Conservation (phyloP, 2,888 invertebrate species). For the Actias luna region DNA sequence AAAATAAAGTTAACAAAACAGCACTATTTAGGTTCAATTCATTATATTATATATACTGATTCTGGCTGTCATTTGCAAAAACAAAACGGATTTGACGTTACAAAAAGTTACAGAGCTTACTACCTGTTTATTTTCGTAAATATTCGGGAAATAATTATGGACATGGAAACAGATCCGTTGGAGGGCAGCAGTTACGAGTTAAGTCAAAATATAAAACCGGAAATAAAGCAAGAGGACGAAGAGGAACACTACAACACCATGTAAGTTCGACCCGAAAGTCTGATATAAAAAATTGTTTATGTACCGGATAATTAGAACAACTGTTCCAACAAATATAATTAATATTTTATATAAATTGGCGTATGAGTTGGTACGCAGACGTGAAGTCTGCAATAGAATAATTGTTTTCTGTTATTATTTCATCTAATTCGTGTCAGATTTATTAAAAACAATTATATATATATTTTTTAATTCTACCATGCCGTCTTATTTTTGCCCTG, state of each 20-base stretch:
- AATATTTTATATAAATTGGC: neutral
- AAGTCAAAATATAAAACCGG: constrained; percentile 23
- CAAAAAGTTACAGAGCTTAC: neutral
- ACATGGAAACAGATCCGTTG: constrained; percentile 36
- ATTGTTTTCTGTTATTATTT: neutral
- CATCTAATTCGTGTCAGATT: neutral
- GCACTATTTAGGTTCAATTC: too few relatives aligned
- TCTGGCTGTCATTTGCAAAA: neutral
- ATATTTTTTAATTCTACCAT: too few relatives aligned
- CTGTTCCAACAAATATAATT: neutral
- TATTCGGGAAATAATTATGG: constrained; percentile 13
- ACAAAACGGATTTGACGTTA: constrained; percentile 6
- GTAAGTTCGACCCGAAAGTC: constrained; percentile 21
- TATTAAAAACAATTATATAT: too few relatives aligned
- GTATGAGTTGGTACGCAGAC: neutral
- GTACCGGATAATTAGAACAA: neutral
- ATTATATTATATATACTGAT: neutral
- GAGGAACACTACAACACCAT: constrained; percentile 36
- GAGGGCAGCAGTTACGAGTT: constrained; percentile 36
- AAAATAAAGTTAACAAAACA: neutral
- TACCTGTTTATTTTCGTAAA: neutral
- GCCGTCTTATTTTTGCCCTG: too few relatives aligned
- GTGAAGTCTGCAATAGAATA: neutral
- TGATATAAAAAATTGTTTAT: neutral
- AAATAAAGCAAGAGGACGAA: constrained; percentile 37